phyloP scores from a whole-genome alignment of 2,888 invertebrate species.

The Suillia variegata region DNA sequence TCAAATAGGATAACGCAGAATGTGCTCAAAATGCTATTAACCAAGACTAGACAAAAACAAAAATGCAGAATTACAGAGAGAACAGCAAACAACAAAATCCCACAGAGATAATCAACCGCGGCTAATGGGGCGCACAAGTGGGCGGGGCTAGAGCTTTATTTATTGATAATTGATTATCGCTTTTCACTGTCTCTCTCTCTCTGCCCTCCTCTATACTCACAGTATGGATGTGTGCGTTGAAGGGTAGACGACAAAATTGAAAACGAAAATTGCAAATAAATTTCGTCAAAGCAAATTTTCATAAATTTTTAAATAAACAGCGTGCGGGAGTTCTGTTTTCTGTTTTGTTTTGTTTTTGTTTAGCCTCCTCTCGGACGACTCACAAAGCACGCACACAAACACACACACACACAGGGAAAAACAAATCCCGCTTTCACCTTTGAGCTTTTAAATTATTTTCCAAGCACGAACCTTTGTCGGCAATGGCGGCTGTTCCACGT shows the following conservation, averaged over 20 bases:
- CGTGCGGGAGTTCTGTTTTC: conserved; percentile 24
- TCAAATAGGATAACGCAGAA: background rate
- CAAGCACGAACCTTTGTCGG: conserved; percentile 50
- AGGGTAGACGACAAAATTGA: conserved; percentile 46
- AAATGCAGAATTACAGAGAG: conserved; percentile 36
- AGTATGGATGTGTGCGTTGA: conserved; percentile 28
- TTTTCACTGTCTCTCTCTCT: conserved; percentile 25
- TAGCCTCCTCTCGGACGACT: too few species aligned
- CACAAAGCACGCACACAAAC: background rate
- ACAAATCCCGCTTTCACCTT: conserved; percentile 39
- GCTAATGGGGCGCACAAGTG: conserved; percentile 5
- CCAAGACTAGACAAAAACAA: conserved; percentile 44
- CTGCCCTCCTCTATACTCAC: conserved; percentile 20
- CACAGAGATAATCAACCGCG: background rate
- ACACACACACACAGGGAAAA: conserved; percentile 1
- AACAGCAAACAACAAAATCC: conserved; percentile 11
- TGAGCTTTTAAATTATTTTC: conserved; percentile 57
- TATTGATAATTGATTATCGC: conserved; percentile 56
- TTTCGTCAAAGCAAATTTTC: conserved; percentile 42
- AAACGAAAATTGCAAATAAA: conserved; percentile 46
- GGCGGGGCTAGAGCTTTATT: conserved; percentile 32
- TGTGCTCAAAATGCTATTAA: conserved; percentile 1
- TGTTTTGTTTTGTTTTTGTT: too few species aligned
- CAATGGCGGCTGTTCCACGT: conserved; percentile 46
- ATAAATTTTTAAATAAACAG: conserved; percentile 52